A percentile compares a stretch with the other conserved stretches of the same genome.
phyloP scores from a whole-genome alignment of 2,888 invertebrate species.

The Lasius platythorax region DNA sequence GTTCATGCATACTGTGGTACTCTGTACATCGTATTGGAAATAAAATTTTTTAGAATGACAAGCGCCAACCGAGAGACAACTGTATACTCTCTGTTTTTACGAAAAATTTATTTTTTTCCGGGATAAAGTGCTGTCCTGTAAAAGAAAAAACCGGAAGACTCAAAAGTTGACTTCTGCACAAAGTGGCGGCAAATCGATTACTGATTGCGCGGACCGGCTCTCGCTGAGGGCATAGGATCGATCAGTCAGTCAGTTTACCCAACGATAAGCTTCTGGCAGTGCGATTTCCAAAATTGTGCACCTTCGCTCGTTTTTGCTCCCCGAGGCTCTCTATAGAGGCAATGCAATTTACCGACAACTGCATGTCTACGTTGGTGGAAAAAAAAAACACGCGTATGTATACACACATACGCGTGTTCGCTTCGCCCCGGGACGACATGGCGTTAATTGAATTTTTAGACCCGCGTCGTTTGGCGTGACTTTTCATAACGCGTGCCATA shows the following conservation, averaged over 20 bases:
- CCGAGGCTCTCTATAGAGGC: constrained; percentile 49
- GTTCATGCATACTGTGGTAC: background rate
- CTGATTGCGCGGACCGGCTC: constrained; percentile 36
- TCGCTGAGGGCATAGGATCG: constrained; percentile 20
- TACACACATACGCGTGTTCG: background rate
- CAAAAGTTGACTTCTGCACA: constrained; percentile 36
- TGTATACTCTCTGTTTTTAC: constrained; percentile 27
- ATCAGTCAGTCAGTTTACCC: constrained; percentile 42
- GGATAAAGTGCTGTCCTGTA: background rate
- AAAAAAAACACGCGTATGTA: constrained; percentile 16
- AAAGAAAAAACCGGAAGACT: constrained; percentile 28
- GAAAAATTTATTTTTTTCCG: constrained; percentile 12
- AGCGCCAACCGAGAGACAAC: constrained; percentile 3
- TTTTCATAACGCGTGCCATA: constrained; percentile 56
- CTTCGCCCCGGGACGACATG: constrained; percentile 29
- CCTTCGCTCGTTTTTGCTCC: constrained; percentile 48
- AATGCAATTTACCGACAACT: constrained; percentile 56
- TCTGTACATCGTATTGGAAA: constrained; percentile 5
- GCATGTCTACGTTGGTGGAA: constrained; percentile 8
- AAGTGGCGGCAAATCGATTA: constrained; percentile 39
- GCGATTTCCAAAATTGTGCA: constrained; percentile 44
- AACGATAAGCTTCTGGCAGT: constrained; percentile 47
- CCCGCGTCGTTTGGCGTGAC: constrained; percentile 54
- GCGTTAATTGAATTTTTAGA: constrained; percentile 63
- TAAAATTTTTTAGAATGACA: constrained; percentile 34